Evolutionary conservation across 2,797 vertebrate species (phyloP).

Genomic region (Eidolon dupreanum): DNA sequence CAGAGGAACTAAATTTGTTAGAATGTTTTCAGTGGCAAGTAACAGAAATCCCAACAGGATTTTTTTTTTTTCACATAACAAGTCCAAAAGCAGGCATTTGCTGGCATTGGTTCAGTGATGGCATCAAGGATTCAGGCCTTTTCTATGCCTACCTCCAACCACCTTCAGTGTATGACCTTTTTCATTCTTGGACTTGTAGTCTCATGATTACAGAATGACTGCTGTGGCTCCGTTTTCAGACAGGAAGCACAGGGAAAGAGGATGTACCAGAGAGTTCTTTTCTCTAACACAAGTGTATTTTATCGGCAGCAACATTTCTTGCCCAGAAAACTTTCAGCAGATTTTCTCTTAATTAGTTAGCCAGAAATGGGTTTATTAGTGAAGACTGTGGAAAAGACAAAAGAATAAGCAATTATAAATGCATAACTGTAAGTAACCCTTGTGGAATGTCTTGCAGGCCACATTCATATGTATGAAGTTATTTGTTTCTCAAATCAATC

Average conservation of each 20-base stretch:
- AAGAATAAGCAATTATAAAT: background rate
- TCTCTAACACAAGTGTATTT: background rate
- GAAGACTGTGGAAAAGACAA: background rate
- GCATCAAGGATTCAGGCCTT: background rate
- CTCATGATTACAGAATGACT: background rate
- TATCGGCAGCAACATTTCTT: background rate
- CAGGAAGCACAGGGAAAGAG: background rate
- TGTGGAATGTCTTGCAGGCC: background rate
- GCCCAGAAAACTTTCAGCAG: background rate
- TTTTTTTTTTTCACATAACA: background rate
- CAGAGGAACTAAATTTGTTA: background rate
- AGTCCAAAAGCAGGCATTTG: background rate
- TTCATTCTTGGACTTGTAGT: background rate
- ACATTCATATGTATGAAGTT: background rate
- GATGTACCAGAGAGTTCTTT: background rate
- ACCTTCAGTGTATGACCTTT: background rate
- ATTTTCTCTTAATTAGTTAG: slow-evolving; percentile 23
- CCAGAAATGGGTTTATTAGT: background rate
- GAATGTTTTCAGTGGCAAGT: background rate
- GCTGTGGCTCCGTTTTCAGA: background rate
- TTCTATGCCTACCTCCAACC: background rate
- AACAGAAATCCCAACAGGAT: background rate
- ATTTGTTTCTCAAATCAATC: background rate
- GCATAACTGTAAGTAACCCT: background rate
- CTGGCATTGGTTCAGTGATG: background rate